These are phyloP conservation scores for Carettochelys insculpta DNA, from an alignment of 2,113 vertebrate species.

Conservation along the genomic window DNA sequence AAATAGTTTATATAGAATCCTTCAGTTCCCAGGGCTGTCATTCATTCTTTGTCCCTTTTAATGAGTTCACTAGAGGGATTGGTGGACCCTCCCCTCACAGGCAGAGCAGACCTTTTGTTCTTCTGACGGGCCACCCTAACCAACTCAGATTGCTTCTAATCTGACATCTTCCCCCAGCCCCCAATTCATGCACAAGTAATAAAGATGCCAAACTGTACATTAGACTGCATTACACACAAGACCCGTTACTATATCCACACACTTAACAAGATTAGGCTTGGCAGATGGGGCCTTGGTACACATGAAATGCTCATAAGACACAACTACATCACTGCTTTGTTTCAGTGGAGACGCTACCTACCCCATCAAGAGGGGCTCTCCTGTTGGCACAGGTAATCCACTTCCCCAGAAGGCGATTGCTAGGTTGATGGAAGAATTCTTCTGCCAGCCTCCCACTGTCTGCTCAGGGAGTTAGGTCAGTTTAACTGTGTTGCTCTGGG, in stretches of 20 bases:
- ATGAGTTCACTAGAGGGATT: not conserved
- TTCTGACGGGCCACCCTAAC: not conserved
- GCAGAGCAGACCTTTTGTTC: not conserved
- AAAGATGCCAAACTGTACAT: accelerated
- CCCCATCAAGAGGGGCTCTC: not conserved
- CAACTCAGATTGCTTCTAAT: not conserved
- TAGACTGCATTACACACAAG: not conserved
- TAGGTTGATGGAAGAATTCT: not conserved
- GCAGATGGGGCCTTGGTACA: not conserved
- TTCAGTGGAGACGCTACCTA: not conserved
- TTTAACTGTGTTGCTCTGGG: not conserved
- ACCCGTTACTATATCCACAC: not conserved
- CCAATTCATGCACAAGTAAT: accelerated
- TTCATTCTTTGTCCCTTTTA: not conserved
- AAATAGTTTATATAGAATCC: not conserved
- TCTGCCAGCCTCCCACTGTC: not conserved
- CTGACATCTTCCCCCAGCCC: not conserved
- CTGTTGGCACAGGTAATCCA: not conserved
- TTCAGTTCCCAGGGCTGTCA: not conserved
- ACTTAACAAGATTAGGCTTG: not conserved
- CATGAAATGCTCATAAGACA: not conserved
- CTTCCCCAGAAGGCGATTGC: not conserved
- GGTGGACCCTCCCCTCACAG: not conserved
- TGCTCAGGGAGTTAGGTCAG: not conserved
- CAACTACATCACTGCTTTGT: not conserved